Percentiles rank a stretch among this genome's conserved stretches.
These are phyloP conservation scores for Agapostemon virescens DNA, from an alignment of 2,888 invertebrate genomes.

Conservation along the genomic window DNA sequence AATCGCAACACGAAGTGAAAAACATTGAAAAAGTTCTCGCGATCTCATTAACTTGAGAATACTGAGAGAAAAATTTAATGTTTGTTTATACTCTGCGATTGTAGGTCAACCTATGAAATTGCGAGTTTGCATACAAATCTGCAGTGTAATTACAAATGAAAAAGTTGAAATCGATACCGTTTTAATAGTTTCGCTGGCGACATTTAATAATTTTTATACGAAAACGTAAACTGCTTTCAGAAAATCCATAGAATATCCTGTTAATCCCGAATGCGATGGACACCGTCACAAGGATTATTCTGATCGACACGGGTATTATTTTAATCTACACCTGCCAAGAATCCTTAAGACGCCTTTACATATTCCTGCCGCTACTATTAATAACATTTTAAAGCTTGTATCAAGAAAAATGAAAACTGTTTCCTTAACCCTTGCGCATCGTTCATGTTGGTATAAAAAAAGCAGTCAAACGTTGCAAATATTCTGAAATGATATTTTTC, in stretches of 20 bases:
- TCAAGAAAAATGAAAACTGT: not conserved
- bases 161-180: not conserved
- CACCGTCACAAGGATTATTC: constrained; percentile 19
- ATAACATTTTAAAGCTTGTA: not conserved
- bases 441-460: not conserved
- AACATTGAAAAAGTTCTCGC: not conserved
- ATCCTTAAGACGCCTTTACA: constrained; percentile 17
- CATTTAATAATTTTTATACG: not conserved
- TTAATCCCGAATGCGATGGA: not conserved
- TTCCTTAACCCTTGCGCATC: not conserved
- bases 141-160: not conserved
- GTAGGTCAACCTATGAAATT: not conserved
- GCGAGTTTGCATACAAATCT: not conserved
- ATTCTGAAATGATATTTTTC: not conserved
- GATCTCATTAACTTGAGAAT: not conserved
- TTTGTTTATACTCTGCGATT: not conserved
- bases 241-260: not conserved
- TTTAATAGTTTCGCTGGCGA: not conserved
- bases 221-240: not conserved
- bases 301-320: constrained; percentile 20
- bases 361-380: not conserved
- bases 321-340: constrained; percentile 27
- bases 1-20: not conserved
- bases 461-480: not conserved
- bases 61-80: not conserved